Evolutionary conservation across 2,113 vertebrate species (phyloP).

Genomic region (Vicugna pacos): DNA sequence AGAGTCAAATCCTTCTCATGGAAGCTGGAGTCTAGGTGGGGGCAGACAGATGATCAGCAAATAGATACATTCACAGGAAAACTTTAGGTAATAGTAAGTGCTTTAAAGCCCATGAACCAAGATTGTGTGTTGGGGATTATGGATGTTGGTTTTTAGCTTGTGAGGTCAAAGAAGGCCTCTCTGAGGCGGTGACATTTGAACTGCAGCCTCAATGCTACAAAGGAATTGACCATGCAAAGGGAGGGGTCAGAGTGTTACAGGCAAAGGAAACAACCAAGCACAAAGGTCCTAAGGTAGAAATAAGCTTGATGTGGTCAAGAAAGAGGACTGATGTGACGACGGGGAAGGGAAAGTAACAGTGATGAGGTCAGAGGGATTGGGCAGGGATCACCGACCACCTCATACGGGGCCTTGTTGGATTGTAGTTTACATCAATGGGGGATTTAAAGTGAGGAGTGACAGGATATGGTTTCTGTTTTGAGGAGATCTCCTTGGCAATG

Average conservation of each 20-base stretch:
- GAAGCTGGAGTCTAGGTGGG: no score
- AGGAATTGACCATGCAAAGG: not conserved
- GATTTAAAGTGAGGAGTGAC: not conserved
- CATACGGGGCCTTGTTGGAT: not conserved
- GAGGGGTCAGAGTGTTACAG: not conserved
- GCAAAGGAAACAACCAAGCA: not conserved
- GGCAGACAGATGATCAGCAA: no score
- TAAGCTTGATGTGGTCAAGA: not conserved
- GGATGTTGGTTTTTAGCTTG: not conserved
- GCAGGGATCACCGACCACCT: not conserved
- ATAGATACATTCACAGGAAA: no score
- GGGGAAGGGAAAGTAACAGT: not conserved
- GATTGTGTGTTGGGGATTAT: not conserved
- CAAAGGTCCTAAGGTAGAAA: not conserved
- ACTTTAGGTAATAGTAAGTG: no score
- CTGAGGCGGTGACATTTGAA: not conserved
- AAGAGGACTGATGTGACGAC: not conserved
- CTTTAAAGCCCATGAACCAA: not conserved
- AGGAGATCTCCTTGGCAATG: not conserved
- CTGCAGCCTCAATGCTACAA: not conserved
- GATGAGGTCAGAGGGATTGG: not conserved
- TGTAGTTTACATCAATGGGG: not conserved
- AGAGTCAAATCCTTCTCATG: no score
- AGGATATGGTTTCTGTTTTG: not conserved
- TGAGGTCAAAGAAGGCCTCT: not conserved